Conservation (phyloP, 2,888 invertebrate species). For the Tupiocoris notatus region DNA sequence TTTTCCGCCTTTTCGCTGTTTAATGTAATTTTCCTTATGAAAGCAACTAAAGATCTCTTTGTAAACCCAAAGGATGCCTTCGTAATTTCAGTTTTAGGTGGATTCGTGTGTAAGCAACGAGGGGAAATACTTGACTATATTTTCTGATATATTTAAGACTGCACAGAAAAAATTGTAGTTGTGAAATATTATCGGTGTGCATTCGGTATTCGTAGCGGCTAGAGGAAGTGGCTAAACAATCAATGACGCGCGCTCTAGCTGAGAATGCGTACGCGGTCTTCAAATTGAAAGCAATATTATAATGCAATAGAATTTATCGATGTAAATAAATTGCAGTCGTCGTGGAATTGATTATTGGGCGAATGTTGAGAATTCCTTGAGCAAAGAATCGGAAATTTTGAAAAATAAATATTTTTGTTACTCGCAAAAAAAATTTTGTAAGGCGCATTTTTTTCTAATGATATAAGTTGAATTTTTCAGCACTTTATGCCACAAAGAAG, state of each 20-base stretch:
- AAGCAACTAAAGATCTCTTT: slow-evolving; percentile 20
- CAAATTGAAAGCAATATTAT: slow-evolving; percentile 31
- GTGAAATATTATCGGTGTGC: no score
- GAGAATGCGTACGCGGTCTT: background rate
- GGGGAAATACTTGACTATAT: slow-evolving; percentile 4
- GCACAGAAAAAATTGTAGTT: no score
- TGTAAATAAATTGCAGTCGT: slow-evolving; percentile 6
- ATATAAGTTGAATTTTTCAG: no score
- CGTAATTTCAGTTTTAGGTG: background rate
- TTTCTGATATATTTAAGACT: slow-evolving; percentile 17
- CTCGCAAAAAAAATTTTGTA: background rate
- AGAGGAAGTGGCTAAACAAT: slow-evolving; percentile 21
- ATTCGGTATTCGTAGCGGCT: no score
- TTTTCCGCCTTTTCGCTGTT: slow-evolving; percentile 12
- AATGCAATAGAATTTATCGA: slow-evolving; percentile 22
- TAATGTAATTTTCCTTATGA: background rate
- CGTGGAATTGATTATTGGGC: background rate
- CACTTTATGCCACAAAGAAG: no score
- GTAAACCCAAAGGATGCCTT: slow-evolving; percentile 29
- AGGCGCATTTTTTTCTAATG: no score
- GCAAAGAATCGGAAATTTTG: background rate
- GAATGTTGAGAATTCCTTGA: background rate
- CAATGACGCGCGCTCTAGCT: background rate
- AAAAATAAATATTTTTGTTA: background rate
- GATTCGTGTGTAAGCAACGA: background rate